Evolutionary conservation across 2,797 vertebrate species (phyloP).

Genomic region (Rhinophrynus dorsalis): DNA sequence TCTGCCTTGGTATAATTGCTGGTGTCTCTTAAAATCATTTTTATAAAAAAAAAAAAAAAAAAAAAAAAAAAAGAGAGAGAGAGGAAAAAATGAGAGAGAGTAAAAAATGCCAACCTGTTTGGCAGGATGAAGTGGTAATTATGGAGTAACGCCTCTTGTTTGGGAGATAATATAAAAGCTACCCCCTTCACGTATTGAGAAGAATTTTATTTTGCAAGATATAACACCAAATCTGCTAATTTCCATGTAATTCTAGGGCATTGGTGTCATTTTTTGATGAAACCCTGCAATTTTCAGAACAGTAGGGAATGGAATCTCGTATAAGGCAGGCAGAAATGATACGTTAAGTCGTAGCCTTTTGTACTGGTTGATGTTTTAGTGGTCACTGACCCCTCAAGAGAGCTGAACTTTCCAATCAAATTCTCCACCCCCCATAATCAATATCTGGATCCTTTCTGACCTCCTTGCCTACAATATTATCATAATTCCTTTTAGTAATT

Average conservation of each 20-base stretch:
- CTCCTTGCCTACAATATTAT: neutral
- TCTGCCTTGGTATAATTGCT: slow-evolving; percentile 69
- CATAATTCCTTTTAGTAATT: neutral
- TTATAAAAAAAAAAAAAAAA: slow-evolving; percentile 9
- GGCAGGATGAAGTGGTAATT: slow-evolving; percentile 68
- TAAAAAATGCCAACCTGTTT: slow-evolving; percentile 67
- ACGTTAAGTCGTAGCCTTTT: neutral
- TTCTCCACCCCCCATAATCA: neutral
- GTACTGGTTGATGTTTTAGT: neutral
- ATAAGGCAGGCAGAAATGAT: slow-evolving; percentile 50
- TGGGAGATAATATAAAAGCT: slow-evolving; percentile 60
- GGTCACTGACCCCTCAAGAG: neutral
- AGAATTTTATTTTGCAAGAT: slow-evolving; percentile 49
- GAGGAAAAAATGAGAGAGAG: too few relatives aligned
- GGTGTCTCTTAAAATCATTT: slow-evolving; percentile 70
- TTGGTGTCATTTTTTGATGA: slow-evolving; percentile 56
- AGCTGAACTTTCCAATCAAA: neutral
- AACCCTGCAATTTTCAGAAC: slow-evolving; percentile 64
- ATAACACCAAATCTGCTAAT: slow-evolving; percentile 53
- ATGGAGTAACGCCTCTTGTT: slow-evolving; percentile 61
- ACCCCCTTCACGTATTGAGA: slow-evolving; percentile 56
- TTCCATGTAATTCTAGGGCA: slow-evolving; percentile 69
- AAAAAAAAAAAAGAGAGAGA: neutral
- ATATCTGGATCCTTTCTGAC: neutral
- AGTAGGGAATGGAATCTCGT: slow-evolving; percentile 45